phyloP scores from a whole-genome alignment of 2,888 invertebrate species.

The Cryptophagus acutangulus region DNA sequence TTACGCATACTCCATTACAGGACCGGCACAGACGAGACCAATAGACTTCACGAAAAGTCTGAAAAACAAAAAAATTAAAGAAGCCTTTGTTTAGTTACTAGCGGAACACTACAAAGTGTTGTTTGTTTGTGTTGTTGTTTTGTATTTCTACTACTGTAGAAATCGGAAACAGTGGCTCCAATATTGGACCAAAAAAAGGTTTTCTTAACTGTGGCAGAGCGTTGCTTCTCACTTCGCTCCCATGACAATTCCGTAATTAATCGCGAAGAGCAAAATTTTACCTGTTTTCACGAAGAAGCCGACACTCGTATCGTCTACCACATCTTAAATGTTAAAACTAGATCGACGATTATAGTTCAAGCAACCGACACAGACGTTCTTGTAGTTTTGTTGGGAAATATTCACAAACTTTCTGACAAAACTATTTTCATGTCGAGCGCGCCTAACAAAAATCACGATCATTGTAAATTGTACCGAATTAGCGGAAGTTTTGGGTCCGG shows the following conservation, averaged over 20 bases:
- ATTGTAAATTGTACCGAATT: not conserved
- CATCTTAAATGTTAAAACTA: constrained; percentile 6
- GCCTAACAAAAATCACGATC: not conserved
- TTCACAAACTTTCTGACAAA: constrained; percentile 5
- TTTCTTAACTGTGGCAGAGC: not conserved
- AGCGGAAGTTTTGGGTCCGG: constrained; percentile 1
- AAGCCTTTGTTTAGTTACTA: constrained; percentile 8
- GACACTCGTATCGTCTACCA: constrained; percentile 11
- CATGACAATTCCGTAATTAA: not conserved
- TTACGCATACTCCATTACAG: constrained; percentile 5
- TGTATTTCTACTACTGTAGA: no score
- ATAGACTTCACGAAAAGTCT: no score
- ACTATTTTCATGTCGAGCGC: not conserved
- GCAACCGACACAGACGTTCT: constrained; percentile 11
- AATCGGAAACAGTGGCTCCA: no score
- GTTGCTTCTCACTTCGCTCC: not conserved
- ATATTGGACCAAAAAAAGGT: no score
- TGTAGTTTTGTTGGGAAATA: constrained; percentile 11
- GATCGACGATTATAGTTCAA: constrained; percentile 8
- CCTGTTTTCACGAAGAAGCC: constrained; percentile 13
- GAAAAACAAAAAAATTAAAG: constrained; percentile 12
- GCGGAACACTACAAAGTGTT: constrained; percentile 11
- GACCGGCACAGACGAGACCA: constrained; percentile 9
- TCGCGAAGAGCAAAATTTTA: not conserved
- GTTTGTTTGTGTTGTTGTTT: no score